Base-by-base conservation (phyloP, 2,113 vertebrate species). In the Epinephelus cyanopodus region DNA sequence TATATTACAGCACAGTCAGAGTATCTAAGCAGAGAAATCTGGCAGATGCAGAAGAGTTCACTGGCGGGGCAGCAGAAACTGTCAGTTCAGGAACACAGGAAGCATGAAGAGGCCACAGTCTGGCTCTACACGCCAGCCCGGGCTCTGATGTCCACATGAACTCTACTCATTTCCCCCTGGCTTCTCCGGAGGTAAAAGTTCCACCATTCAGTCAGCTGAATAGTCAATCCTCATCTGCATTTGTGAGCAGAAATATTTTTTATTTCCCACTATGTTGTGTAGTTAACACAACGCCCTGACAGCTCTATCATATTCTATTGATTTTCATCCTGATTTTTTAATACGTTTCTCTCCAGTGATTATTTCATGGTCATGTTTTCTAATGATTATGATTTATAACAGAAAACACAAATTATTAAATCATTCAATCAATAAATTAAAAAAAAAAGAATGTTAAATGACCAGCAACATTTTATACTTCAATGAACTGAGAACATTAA, bases 11-110 rank as follows among this genome's bases (percentile, higher is more conserved):
- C 25, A 71, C 53, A 76, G 50, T 78, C 18, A 19, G 65, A 47
- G 62, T 37, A 29, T 61, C 13, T 29, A 23, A 45, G 71, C 37
- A 53, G 19, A 80, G 63, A 53, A 83, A 81, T 47, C 53, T 69
- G 70, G 60, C 84, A 78, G 70, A 79, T 66, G 74, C 25, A 23
- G n/a, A n/a, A 45, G 81, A 78, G 81, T 74, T 87, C 84, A 79
- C 13, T 11, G 48, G 64, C 15, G 1, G 66, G 77, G 60, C 77
- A 89, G 48, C 56, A 62, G n/a, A 73, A 61, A 18, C 66, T 75
- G 80, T 75, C 77, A 76, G 64, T 29, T 70, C 27, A 62, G 56
- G 50, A 75, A 70, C 68, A 66, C 53, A 66, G 33, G 56, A 63
- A 39, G 62, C 15, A 14, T 27, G 21, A 84, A n/a, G 71, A 86